Evolutionary conservation across 2,113 vertebrate species (phyloP), one percentile per base, ranked within the genome.

Genomic region (Desmodus rotundus): DNA sequence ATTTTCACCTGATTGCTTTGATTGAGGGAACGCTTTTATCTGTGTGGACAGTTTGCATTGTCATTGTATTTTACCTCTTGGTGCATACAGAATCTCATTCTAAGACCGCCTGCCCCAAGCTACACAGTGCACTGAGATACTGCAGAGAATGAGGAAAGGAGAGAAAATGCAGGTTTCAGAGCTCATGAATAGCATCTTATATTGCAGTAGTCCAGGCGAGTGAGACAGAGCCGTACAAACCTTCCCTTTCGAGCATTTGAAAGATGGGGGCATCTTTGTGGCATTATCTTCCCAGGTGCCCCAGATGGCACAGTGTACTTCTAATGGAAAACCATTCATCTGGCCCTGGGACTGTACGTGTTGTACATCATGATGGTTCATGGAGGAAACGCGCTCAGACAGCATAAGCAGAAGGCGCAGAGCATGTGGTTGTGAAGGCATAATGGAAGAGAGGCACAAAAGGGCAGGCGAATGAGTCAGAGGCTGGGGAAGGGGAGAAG

Each of bases 291-390:
- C 81, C 93, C 97, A 89, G 92, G 96, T 97, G 95, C 82, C 96
- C 56, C 88, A 94, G 97, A 96, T 97, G 97, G 97, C 91, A 93
- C 94, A 93, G 95, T 90, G 92, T 96, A 96, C 90, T 80, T 93
- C 97, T 98, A 97, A 96, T 94, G 94, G 83, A 95, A 94, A 98
- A 96, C 97, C 96, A 95, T 77, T 97, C 92, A 86, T 97, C 98
- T 97, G 85, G 83, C 95, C 86, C 94, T 26, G 94, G 98, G 89
- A 72, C 86, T 89, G 86, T 96, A 93, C 70, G 73, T 88, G 94
- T 93, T 96, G 98, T 97, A 98, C 97, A 97, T 97, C 95, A 94
- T 58, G 6, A 97, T 94, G 97, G 90, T 93, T 82, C 65, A 47
- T 76, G 81, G 88, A 96, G 94, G 93, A 97, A 97, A 97, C 83